A percentile compares a stretch with the other conserved stretches of the same genome.
Conservation (phyloP, 2,888 invertebrate species). For the Oscheius myriophilus region DNA sequence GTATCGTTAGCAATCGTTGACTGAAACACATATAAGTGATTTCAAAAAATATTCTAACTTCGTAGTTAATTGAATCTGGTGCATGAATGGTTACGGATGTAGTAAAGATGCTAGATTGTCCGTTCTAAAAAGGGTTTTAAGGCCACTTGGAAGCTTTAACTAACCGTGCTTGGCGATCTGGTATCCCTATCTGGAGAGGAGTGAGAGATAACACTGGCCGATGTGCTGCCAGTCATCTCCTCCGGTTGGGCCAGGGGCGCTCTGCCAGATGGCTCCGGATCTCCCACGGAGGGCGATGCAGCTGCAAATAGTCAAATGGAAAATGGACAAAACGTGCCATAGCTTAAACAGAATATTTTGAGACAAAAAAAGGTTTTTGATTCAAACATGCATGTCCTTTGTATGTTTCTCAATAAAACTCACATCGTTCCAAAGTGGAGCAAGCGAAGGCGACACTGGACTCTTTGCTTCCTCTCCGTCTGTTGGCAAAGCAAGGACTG, state of each 20-base stretch:
- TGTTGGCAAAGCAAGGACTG: slow-evolving; percentile 36
- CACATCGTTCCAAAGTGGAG: slow-evolving; percentile 57
- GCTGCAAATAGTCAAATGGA: slow-evolving; percentile 32
- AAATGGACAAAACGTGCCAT: background rate
- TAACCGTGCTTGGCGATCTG: slow-evolving; percentile 6
- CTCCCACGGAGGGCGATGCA: slow-evolving; percentile 27
- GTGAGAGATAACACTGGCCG: slow-evolving; percentile 26
- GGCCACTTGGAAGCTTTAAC: background rate
- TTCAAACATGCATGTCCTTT: background rate
- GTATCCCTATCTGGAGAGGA: slow-evolving; percentile 27
- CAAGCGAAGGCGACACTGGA: slow-evolving; percentile 48
- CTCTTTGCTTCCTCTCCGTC: slow-evolving; percentile 15
- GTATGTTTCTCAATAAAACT: background rate
- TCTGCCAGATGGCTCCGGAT: slow-evolving; percentile 32
- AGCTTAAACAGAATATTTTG: background rate
- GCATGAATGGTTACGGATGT: slow-evolving; percentile 11
- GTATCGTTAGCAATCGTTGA: slow-evolving; percentile 13
- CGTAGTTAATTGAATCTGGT: slow-evolving; percentile 11
- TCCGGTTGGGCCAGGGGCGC: slow-evolving; percentile 64
- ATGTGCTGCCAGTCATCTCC: slow-evolving; percentile 56
- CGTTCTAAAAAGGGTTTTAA: too few species aligned
- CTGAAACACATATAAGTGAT: too few species aligned
- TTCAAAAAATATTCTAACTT: too few species aligned
- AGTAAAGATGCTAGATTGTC: background rate
- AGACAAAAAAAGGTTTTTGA: background rate